Evolutionary conservation across 2,797 vertebrate genomes (phyloP), one percentile per base, ranked within the genome.

Genomic region (Lacerta agilis): DNA sequence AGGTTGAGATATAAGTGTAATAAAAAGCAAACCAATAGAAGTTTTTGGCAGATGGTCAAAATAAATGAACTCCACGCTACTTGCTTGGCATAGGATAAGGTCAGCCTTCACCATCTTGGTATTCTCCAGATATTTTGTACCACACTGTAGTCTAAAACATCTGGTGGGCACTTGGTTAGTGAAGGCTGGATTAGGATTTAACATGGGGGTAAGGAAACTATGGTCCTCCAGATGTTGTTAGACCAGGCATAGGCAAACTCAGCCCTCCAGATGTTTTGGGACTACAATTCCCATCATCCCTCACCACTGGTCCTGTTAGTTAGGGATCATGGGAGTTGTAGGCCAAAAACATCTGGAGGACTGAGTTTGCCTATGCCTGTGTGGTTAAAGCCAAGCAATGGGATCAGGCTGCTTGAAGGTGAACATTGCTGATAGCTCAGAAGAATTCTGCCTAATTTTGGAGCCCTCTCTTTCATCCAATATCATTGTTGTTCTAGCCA

Each of bases 391-490:
- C 58, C 23, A 66, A 49, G 49, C n/a, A 61, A 79, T 61, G 20
- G 27, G 67, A 61, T 61, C 25, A 55, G 36, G 36, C 20, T 23
- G 58, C 25, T 33, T 75, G 55, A 87, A 66, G 36, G 38, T n/a
- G 82, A 84, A 55, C 77, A 36, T 8, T 36, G 5, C 25, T 3
- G 76, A 27, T 38, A 86, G 41, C 64, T 55, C 25, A 90, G 43
- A 20, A 66, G 2, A 33, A 0, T 61, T 10, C 86, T 87, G 89
- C 3, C 20, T 25, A 18, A 13, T 87, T 90, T 58, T 64, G 64
- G 78, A 89, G 8, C 33, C 85, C 7, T 73, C 29, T 83, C 66
- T 83, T 87, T 83, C 77, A 82, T 55, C 78, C 33, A 61, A 72
- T 36, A 36, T 86, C 71, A 20, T 23, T 15, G 8, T 20, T 3